Evolutionary conservation across 2,797 vertebrate species (phyloP).

Genomic region (Bucorvus abyssinicus): DNA sequence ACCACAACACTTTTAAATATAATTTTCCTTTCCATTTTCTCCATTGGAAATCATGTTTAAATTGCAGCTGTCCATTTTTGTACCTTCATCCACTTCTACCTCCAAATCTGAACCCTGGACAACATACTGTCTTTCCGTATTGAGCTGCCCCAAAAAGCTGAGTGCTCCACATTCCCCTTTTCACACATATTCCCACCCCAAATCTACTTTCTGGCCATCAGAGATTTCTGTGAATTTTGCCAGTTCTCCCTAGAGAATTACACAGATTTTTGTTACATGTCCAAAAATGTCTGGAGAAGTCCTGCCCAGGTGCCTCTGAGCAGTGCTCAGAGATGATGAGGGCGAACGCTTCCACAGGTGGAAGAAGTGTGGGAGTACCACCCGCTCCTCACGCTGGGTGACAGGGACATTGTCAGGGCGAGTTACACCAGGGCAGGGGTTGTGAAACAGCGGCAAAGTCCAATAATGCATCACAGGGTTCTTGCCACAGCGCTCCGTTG

Average conservation of each 20-base stretch:
- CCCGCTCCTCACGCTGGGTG: fast-evolving
- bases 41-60: neutral
- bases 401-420: too few species aligned
- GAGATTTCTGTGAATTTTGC: neutral
- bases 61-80: neutral
- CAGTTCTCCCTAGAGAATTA: neutral
- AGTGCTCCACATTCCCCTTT: too few species aligned
- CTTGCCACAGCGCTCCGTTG: neutral
- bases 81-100: neutral
- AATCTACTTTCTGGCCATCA: neutral
- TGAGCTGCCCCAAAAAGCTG: too few species aligned
- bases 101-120: neutral
- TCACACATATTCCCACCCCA: neutral
- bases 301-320: fast-evolving
- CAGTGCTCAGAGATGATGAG: neutral
- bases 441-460: neutral
- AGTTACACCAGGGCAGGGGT: fast-evolving
- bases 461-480: neutral
- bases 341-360: fast-evolving
- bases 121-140: neutral
- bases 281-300: neutral
- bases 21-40: neutral
- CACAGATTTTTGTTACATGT: neutral
- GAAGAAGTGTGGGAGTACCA: neutral
- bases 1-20: neutral